Percentiles rank a stretch among this genome's conserved stretches.
phyloP scores from a whole-genome alignment of 2,113 vertebrate species.

The Aphyosemion australe region DNA sequence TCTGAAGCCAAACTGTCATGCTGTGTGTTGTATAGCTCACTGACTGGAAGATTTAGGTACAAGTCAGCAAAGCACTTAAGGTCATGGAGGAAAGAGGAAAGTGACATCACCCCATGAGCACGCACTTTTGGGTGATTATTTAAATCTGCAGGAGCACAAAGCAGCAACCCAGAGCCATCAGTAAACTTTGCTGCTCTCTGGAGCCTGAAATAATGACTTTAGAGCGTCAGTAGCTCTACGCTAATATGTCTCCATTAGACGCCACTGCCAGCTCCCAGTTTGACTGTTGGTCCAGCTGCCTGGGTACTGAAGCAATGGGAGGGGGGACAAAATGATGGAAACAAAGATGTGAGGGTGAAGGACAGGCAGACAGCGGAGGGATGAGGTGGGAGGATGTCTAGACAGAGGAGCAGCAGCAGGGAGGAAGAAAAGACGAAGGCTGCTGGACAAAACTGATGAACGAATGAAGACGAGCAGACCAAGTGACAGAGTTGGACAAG shows the following conservation, averaged over 20 bases:
- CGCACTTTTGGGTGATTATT: constrained; percentile 16
- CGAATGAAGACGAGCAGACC: constrained; percentile 20
- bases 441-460: constrained; percentile 25
- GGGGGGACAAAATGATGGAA: constrained; percentile 16
- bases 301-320: constrained; percentile 15
- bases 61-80: not conserved
- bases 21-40: not conserved
- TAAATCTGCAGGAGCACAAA: constrained; percentile 8
- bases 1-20: constrained; percentile 1
- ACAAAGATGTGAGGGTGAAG: constrained; percentile 13
- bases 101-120: constrained; percentile 2
- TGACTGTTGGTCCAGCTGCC: constrained; percentile 23
- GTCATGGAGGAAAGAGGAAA: not conserved
- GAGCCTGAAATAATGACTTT: constrained; percentile 37
- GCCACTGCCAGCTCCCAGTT: constrained; percentile 41
- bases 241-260: constrained; percentile 57
- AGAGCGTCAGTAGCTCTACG: constrained; percentile 29
- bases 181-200: constrained; percentile 30
- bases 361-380: not conserved
- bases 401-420: constrained; percentile 34
- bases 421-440: constrained; percentile 26
- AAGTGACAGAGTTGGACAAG: constrained; percentile 25
- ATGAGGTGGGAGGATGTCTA: constrained; percentile 38
- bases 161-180: constrained; percentile 24
- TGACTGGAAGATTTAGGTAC: not conserved